phyloP scores from a whole-genome alignment of 2,888 invertebrate genomes.

The Strigamia transsilvanica region DNA sequence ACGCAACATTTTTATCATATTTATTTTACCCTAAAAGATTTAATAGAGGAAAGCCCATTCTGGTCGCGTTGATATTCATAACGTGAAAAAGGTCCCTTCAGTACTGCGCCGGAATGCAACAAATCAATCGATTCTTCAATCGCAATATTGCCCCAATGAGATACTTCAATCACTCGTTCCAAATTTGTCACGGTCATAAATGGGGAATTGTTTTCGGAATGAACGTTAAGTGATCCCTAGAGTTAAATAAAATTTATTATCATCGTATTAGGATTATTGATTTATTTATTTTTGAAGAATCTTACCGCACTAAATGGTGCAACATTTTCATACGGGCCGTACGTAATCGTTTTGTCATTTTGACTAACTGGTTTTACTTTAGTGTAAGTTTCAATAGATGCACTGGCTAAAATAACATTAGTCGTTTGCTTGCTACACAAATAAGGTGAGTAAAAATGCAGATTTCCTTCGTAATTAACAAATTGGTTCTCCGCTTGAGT shows the following conservation, averaged over 20 bases:
- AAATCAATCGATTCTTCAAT: constrained; percentile 94
- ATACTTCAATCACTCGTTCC: constrained; percentile 90
- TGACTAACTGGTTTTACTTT: constrained; percentile 82
- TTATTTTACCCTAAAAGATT: constrained; percentile 79
- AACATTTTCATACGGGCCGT: constrained; percentile 87
- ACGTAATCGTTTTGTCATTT: constrained; percentile 80
- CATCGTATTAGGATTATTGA: neutral
- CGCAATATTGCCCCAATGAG: constrained; percentile 99
- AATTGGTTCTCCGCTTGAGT: constrained; percentile 93
- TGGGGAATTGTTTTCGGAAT: constrained; percentile 95
- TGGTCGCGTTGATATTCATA: constrained; percentile 96
- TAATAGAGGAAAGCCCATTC: constrained; percentile 86
- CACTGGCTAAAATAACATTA: constrained; percentile 77
- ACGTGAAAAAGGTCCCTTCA: constrained; percentile 91
- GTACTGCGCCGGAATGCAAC: constrained; percentile 87
- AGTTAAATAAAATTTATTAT: constrained; percentile 52
- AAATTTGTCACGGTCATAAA: constrained; percentile 91
- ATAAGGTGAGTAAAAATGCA: constrained; percentile 87
- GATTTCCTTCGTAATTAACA: constrained; percentile 84
- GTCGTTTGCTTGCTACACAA: constrained; percentile 81
- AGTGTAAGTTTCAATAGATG: constrained; percentile 82
- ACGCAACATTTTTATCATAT: neutral
- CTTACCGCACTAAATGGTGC: constrained; percentile 68
- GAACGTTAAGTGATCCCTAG: constrained; percentile 76
- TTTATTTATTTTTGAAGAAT: neutral